Evolutionary conservation across 2,888 invertebrate species (phyloP).

Genomic region (Drosophila trichaetosa): DNA sequence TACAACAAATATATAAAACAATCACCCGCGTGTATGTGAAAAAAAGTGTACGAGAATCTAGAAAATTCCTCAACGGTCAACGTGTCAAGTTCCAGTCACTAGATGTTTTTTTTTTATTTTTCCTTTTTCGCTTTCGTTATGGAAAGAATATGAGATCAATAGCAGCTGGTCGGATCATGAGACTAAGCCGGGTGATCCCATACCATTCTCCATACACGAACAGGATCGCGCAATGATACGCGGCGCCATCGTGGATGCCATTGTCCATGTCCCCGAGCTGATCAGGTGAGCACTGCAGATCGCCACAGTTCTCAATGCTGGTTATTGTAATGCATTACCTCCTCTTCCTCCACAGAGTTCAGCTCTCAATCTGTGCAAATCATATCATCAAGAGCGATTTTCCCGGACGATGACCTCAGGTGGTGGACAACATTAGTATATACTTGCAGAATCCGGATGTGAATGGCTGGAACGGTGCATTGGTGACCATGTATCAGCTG

Average conservation of each 20-base stretch:
- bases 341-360: slow-evolving; percentile 87
- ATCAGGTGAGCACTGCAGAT: slow-evolving; percentile 88
- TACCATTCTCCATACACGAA: slow-evolving; percentile 96
- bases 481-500: slow-evolving; percentile 95
- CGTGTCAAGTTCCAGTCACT: slow-evolving; percentile 37
- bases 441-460: slow-evolving; percentile 96
- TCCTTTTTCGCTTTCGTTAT: slow-evolving; percentile 41
- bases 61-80: slow-evolving; percentile 54
- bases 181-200: slow-evolving; percentile 89
- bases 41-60: slow-evolving; percentile 61
- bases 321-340: slow-evolving; percentile 17
- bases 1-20: slow-evolving; percentile 71
- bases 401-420: slow-evolving; percentile 96
- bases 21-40: slow-evolving; percentile 44
- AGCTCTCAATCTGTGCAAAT: slow-evolving; percentile 96
- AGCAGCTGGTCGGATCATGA: slow-evolving; percentile 95
- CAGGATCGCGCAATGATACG: slow-evolving; percentile 97
- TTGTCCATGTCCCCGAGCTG: slow-evolving; percentile 96
- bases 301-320: slow-evolving; percentile 86
- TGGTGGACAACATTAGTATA: slow-evolving; percentile 97
- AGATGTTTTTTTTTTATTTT: slow-evolving; percentile 20
- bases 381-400: slow-evolving; percentile 98
- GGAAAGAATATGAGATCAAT: slow-evolving; percentile 86
- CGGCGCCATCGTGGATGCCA: slow-evolving; percentile 96
- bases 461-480: slow-evolving; percentile 95